Conservation (phyloP, 1,140 invertebrate species). For the Eciton burchellii region DNA sequence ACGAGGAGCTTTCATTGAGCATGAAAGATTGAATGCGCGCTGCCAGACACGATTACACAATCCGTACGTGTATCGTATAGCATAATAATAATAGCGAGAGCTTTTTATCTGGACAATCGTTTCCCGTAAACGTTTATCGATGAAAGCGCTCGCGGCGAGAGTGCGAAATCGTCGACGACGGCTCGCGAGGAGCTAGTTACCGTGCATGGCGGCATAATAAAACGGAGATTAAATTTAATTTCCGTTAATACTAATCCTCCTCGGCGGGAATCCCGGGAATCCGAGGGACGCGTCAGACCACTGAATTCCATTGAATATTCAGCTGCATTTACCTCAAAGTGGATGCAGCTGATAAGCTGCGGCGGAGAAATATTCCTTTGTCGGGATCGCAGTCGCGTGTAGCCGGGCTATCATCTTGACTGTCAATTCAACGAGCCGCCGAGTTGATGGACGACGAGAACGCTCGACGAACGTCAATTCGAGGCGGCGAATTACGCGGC, state of each 20-base stretch:
- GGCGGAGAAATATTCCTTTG: conserved; percentile 59
- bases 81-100: neutral
- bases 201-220: conserved; percentile 29
- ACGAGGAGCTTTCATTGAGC: no score
- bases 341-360: conserved; percentile 53
- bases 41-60: no score
- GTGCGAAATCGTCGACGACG: neutral
- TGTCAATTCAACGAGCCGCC: no score
- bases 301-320: conserved; percentile 60
- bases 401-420: no score
- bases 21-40: no score
- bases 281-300: conserved; percentile 48
- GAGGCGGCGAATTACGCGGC: conserved; percentile 27
- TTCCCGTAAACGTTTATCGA: neutral
- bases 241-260: conserved; percentile 56
- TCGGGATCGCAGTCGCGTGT: conserved; percentile 52
- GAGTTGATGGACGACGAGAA: conserved; percentile 47
- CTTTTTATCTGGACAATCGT: neutral
- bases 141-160: neutral
- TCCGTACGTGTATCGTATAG: neutral
- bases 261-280: conserved; percentile 38
- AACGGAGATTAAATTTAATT: conserved; percentile 58
- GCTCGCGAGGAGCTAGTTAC: conserved; percentile 14
- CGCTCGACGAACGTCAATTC: conserved; percentile 36
- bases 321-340: conserved; percentile 59